Evolutionary conservation across 2,888 invertebrate genomes (phyloP).

Genomic region (Plebejus anna): DNA sequence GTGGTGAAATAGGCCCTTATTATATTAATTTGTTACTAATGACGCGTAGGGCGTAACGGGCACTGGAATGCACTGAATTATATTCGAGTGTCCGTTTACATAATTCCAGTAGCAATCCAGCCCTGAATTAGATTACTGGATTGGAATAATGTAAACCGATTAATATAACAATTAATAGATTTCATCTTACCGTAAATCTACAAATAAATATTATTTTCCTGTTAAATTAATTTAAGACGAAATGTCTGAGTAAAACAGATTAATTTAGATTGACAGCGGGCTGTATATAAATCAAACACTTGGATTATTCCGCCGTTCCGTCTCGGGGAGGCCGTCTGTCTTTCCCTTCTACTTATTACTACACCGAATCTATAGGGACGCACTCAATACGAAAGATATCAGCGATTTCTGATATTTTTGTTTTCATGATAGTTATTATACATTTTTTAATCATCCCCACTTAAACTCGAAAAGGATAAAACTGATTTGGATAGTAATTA

Average conservation of each 20-base stretch:
- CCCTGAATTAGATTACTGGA: no score
- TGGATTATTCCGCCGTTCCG: slow-evolving; percentile 41
- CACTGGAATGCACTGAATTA: no score
- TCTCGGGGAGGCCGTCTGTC: slow-evolving; percentile 44
- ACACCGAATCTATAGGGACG: slow-evolving; percentile 39
- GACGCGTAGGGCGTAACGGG: no score
- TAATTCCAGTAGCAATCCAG: no score
- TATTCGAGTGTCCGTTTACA: no score
- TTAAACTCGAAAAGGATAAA: no score
- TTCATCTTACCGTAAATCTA: neutral
- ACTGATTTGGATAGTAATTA: no score
- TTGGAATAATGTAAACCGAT: no score
- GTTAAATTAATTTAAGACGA: slow-evolving; percentile 47
- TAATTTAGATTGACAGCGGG: slow-evolving; percentile 41
- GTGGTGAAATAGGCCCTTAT: no score
- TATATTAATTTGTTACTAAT: no score
- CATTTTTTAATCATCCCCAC: no score
- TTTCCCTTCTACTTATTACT: slow-evolving; percentile 48
- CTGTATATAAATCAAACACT: slow-evolving; percentile 42
- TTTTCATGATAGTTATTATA: neutral
- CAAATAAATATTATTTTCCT: neutral
- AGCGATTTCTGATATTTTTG: neutral
- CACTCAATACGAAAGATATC: slow-evolving; percentile 37
- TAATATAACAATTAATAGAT: neutral
- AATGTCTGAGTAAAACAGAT: slow-evolving; percentile 34